Percentiles rank a stretch among this genome's conserved stretches.
These are phyloP conservation scores for Unio delphinus DNA, from an alignment of 2,888 invertebrate genomes.

Conservation along the genomic window DNA sequence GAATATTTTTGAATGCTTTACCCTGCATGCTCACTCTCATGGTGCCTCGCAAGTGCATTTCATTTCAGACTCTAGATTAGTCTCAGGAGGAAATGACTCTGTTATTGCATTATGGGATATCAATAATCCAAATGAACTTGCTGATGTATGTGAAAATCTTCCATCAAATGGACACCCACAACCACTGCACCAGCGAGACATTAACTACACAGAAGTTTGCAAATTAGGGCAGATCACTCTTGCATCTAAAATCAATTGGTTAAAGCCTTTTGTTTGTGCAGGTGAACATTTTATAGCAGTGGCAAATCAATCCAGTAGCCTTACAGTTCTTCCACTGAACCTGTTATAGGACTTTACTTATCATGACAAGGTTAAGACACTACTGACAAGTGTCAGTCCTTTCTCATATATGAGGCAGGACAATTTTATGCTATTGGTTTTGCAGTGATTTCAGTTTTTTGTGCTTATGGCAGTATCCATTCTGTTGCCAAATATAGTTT, in stretches of 20 bases:
- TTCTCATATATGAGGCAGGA: no score
- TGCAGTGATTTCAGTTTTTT: no score
- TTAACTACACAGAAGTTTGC: slow-evolving; percentile 46
- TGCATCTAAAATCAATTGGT: slow-evolving; percentile 65
- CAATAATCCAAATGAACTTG: slow-evolving; percentile 36
- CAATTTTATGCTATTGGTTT: no score
- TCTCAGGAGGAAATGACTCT: slow-evolving; percentile 66
- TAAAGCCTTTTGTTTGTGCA: slow-evolving; percentile 48
- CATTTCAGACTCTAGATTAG: slow-evolving; percentile 44
- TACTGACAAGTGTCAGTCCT: no score
- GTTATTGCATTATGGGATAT: slow-evolving; percentile 61
- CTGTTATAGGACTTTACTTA: no score
- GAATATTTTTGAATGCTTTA: slow-evolving; percentile 50
- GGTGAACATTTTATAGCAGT: slow-evolving; percentile 48
- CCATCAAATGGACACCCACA: slow-evolving; percentile 32
- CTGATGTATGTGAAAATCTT: slow-evolving; percentile 7
- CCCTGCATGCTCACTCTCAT: slow-evolving; percentile 62
- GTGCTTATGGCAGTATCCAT: no score
- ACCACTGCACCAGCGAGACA: slow-evolving; percentile 43
- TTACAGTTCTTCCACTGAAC: slow-evolving; percentile 40
- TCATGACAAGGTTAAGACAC: no score
- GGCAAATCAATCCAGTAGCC: slow-evolving; percentile 61
- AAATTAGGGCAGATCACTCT: slow-evolving; percentile 47
- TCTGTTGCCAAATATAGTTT: no score
- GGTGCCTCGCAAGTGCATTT: slow-evolving; percentile 69